These are phyloP conservation scores for Stichodactyla mertensii DNA, from an alignment of 64 coral and sea anemone genomes.

Conservation along the genomic window DNA sequence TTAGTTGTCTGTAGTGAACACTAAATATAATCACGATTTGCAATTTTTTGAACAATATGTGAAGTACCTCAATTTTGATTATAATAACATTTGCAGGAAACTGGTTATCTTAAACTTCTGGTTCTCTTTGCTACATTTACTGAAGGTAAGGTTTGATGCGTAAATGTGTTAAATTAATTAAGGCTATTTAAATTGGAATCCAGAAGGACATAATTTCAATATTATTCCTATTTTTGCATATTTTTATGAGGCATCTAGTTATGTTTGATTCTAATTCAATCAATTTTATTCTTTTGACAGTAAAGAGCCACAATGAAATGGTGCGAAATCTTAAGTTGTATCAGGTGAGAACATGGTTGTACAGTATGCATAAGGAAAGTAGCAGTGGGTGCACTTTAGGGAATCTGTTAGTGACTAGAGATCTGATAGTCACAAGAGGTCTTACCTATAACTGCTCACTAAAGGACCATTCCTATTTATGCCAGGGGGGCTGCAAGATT, in stretches of 20 bases:
- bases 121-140: slow-evolving; percentile 95
- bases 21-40: too few species aligned
- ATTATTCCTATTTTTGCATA: neutral
- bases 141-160: slow-evolving; percentile 40
- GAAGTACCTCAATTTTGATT: neutral
- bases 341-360: slow-evolving; percentile 10
- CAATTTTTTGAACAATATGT: too few species aligned
- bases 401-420: neutral
- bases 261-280: neutral
- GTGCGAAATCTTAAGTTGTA: slow-evolving; percentile 80
- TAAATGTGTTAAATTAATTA: too few species aligned
- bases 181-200: neutral
- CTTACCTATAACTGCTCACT: too few species aligned
- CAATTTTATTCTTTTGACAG: slow-evolving; percentile 20
- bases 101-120: slow-evolving; percentile 73
- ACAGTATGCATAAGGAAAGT: neutral
- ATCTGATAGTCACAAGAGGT: neutral
- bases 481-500: too few species aligned
- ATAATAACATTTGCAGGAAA: slow-evolving; percentile 50
- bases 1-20: too few species aligned
- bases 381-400: too few species aligned
- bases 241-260: neutral
- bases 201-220: too few species aligned
- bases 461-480: too few species aligned
- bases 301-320: slow-evolving; percentile 74